Evolutionary conservation across 2,113 vertebrate genomes (phyloP).

Genomic region (Cochlearius cochlearius): DNA sequence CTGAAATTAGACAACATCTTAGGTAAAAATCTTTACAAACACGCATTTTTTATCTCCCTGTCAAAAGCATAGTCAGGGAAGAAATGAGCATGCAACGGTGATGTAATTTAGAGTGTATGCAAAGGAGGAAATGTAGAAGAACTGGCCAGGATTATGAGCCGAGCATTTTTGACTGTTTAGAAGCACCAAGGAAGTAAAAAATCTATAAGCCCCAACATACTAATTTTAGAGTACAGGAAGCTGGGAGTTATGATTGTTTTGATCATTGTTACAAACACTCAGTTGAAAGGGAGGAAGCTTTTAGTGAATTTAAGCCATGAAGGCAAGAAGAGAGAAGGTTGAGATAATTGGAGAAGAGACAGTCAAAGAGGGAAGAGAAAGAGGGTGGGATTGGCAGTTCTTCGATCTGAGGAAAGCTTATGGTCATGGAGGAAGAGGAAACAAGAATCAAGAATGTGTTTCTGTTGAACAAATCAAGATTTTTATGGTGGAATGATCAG

Average conservation of each 20-base stretch:
- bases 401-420: background rate
- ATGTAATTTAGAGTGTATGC: background rate
- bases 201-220: rapidly evolving
- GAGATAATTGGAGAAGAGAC: background rate
- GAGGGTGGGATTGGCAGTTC: background rate
- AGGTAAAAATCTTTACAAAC: background rate
- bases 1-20: background rate
- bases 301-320: background rate
- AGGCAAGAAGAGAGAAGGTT: background rate
- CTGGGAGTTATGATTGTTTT: background rate
- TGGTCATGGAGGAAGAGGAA: background rate
- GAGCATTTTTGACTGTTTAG: background rate
- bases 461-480: background rate
- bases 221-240: background rate
- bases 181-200: background rate
- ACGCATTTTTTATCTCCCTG: background rate
- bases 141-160: background rate
- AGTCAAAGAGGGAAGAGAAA: background rate
- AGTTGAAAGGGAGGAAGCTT: background rate
- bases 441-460: background rate
- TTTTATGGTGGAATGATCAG: background rate
- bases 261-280: background rate
- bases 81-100: background rate
- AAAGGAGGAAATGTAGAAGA: background rate
- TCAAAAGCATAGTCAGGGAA: background rate